A percentile compares a stretch with the other conserved stretches of the same genome.
These are phyloP conservation scores for Luperina testacea DNA, from an alignment of 2,888 invertebrate genomes.

Conservation along the genomic window DNA sequence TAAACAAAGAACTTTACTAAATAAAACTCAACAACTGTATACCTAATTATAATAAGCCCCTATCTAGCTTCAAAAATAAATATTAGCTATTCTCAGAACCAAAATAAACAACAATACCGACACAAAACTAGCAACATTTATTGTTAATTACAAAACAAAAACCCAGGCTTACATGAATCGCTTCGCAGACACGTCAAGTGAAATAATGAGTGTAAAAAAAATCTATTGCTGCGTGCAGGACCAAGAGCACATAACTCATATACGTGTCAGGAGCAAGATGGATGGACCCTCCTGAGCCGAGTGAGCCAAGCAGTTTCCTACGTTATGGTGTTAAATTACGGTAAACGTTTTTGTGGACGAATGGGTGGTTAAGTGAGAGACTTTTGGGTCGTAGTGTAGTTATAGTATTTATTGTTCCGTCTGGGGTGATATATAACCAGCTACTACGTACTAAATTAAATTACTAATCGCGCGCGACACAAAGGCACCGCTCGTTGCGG, in stretches of 20 bases:
- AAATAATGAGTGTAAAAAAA: slow-evolving; percentile 48
- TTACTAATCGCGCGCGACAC: no score
- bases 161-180: slow-evolving; percentile 4
- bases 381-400: slow-evolving; percentile 13
- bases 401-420: no score
- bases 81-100: neutral
- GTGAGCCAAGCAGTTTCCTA: slow-evolving; percentile 22
- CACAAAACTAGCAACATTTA: slow-evolving; percentile 7
- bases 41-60: neutral
- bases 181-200: slow-evolving; percentile 9
- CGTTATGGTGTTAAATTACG: slow-evolving; percentile 53
- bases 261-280: slow-evolving; percentile 58
- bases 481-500: no score
- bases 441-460: no score
- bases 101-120: slow-evolving; percentile 5
- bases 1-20: neutral
- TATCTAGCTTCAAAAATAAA: neutral
- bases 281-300: slow-evolving; percentile 42
- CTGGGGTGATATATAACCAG: no score
- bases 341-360: slow-evolving; percentile 57
- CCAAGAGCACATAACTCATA: slow-evolving; percentile 56
- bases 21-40: neutral
- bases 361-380: slow-evolving; percentile 21
- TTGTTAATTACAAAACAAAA: slow-evolving; percentile 12
- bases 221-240: slow-evolving; percentile 32